Evolutionary conservation across 2,797 vertebrate species (phyloP), one percentile per base, ranked within the genome.

Genomic region (Argentina silus): DNA sequence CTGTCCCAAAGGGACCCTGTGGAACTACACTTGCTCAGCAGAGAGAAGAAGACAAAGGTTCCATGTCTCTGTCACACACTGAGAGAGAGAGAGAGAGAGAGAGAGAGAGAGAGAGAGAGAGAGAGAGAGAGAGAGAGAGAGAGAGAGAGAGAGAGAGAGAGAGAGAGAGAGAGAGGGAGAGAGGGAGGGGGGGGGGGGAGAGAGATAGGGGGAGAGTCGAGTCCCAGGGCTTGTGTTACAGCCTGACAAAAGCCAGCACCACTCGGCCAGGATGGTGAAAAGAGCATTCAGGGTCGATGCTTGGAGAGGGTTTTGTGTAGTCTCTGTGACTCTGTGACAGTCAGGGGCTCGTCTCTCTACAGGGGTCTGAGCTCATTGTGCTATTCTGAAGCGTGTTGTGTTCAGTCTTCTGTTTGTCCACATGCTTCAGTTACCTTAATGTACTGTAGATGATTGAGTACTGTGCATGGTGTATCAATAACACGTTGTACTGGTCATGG

Each of bases 201-300:
- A 8, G 2, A n/a, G n/a, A n/a, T n/a, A n/a, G n/a, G 55, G 42
- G 2, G 63, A 15, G 45, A 9, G 7, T 74, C 62, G 65, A 80
- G 73, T 76, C 78, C 57, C 73, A 74, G 53, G 75, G 47, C 77
- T 82, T 72, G n/a, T 47, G 43, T 84, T 86, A 81, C 85, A 43
- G 14, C 61, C 59, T 67, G 15, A 80, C 80, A 83, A 78, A 66
- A 59, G 57, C 51, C 74, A 56, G 69, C 36, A 63, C 53, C 73
- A 63, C 71, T 59, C 70, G 43, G 61, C 23, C 51, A 60, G 67
- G 42, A 3, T 6, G 27, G 23, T 27, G 23, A 61, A 61, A 61
- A 66, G 48, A 70, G 47, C 59, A 67, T 55, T 48, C 56, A 45
- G n/a, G 51, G 36, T n/a, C 23, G 6, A 61, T 3, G n/a, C 73